Evolutionary conservation across 1,140 invertebrate genomes (phyloP), one percentile per base, ranked within the genome.

Genomic region (Drosophila mayri): DNA sequence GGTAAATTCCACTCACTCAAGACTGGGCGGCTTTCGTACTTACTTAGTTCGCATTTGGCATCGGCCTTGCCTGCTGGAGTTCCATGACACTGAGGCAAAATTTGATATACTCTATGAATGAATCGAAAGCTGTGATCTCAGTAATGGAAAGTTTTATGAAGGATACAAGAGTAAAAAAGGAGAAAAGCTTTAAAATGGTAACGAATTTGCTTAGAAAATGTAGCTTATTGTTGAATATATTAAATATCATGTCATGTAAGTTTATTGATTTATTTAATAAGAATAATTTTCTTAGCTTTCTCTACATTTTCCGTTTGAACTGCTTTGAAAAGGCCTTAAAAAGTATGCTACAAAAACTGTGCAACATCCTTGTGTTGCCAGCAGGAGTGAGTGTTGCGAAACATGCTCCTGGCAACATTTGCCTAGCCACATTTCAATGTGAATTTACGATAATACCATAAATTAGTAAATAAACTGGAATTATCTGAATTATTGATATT

Each of bases 1-100:
- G 65, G 47, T 47, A 41, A 58, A 49, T 47, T 70, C 35, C 50
- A 54, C 40, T 46, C 12, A 9, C 35, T 40, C 41, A 46, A 22
- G 20, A 30, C 6, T 30, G 28, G 28, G 28, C 28, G 28, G 8
- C 43, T 20, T 18, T 18, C 49, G 14, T 14, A 52, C 28, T 52
- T 22, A 32, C n/a, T 47, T 38, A 59, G 52, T 12, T 59, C 54
- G 37, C 25, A 20, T 40, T 63, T 22, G 41, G 14, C 40, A 62
- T 44, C 44, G 20, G 40, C 30, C 63, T 66, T 66, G 50, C 30
- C 12, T 9, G 16, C 7, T 25, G 5, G 20, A 59, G 37, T 61
- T 43, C 8, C n/a, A 9, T 22, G 16, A 10, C 30, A 46, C 22
- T 37, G 32, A 38, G 50, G 32, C 18, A 10, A 54, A 37, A 54